Evolutionary conservation across 2,797 vertebrate genomes (phyloP).

Genomic region (Cyprinodon diabolis): DNA sequence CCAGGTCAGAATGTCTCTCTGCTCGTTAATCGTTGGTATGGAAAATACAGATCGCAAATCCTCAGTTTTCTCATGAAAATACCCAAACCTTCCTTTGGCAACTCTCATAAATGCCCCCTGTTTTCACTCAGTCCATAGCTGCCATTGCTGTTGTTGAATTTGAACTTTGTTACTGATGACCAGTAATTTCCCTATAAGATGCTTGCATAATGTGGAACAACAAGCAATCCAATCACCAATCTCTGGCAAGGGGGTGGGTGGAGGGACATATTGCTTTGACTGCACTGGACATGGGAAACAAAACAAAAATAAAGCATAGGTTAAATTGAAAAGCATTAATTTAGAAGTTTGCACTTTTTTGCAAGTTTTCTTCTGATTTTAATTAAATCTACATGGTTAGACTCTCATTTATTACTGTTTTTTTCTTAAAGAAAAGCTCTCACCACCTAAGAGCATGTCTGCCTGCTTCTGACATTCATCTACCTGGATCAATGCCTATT

Average conservation of each 20-base stretch:
- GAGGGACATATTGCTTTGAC: conserved; percentile 24
- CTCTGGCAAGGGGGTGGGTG: conserved; percentile 31
- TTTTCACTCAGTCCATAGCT: conserved; percentile 27
- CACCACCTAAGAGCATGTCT: conserved; percentile 61
- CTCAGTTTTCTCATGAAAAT: conserved; percentile 67
- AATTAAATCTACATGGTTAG: neutral
- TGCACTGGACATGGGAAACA: neutral
- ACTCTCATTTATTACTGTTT: conserved; percentile 15
- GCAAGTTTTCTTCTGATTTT: conserved; percentile 17
- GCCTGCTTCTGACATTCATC: conserved; percentile 63
- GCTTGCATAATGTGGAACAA: conserved; percentile 46
- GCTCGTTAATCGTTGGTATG: conserved; percentile 69
- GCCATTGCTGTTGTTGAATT: conserved; percentile 47
- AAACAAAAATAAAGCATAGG: conserved; percentile 5
- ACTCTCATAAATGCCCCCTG: conserved; percentile 32
- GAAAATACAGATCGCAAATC: conserved; percentile 58
- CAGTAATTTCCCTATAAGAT: conserved; percentile 48
- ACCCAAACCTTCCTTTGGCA: conserved; percentile 40
- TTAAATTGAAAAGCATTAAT: conserved; percentile 14
- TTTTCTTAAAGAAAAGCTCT: conserved; percentile 37
- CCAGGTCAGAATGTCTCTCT: conserved; percentile 72
- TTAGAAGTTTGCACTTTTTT: conserved; percentile 14
- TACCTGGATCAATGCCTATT: conserved; percentile 71
- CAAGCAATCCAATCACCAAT: conserved; percentile 48
- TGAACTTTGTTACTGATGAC: conserved; percentile 54